These are phyloP conservation scores for Otolemur garnettii DNA, from an alignment of 2,113 vertebrate species.

Conservation along the genomic window DNA sequence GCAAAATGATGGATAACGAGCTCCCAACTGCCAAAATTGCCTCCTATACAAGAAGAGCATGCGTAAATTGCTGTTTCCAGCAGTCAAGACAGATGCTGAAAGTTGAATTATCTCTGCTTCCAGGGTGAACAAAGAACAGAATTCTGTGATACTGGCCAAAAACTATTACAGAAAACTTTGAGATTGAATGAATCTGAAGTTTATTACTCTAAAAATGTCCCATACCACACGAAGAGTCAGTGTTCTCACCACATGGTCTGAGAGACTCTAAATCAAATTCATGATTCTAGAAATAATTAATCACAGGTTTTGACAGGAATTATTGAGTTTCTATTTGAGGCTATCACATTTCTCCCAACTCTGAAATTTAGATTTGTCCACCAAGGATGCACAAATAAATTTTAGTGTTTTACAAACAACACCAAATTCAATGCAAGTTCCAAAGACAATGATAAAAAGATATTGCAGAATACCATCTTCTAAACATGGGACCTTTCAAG, in stretches of 20 bases:
- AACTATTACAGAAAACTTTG: conserved; percentile 93
- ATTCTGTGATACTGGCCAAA: conserved; percentile 91
- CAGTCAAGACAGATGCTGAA: conserved; percentile 92
- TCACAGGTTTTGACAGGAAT: neutral
- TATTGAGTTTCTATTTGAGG: conserved; percentile 82
- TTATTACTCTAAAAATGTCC: neutral
- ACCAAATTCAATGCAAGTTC: conserved; percentile 83
- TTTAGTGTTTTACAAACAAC: conserved; percentile 89
- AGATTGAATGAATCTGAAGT: neutral
- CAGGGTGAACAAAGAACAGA: conserved; percentile 91
- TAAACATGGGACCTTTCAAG: conserved; percentile 96
- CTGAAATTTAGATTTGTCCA: conserved; percentile 90
- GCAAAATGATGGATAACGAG: conserved; percentile 96
- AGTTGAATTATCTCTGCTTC: conserved; percentile 87
- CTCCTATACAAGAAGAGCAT: conserved; percentile 92
- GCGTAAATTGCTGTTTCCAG: conserved; percentile 90
- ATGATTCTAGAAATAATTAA: neutral
- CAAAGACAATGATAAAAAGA: conserved; percentile 92
- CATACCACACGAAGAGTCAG: neutral
- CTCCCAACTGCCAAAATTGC: conserved; percentile 93
- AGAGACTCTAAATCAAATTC: neutral
- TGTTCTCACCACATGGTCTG: neutral
- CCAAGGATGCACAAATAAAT: conserved; percentile 82
- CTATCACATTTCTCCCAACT: conserved; percentile 92
- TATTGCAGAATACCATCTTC: conserved; percentile 95